These are phyloP conservation scores for Pandemis corylana DNA, from an alignment of 2,888 invertebrate genomes.

Conservation along the genomic window DNA sequence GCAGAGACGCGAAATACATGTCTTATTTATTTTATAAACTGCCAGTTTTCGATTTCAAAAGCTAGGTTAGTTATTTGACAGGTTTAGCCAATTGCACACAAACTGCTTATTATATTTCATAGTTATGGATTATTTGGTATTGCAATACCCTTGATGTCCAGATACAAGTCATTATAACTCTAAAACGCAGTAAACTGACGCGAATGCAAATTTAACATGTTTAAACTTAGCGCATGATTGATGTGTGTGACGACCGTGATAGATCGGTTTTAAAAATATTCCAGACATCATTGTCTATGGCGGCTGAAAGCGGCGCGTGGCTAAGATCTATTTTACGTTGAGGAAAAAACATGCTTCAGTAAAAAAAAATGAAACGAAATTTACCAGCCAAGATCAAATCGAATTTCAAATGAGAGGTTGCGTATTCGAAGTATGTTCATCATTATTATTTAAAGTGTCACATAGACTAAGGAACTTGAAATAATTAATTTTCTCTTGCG, in stretches of 20 bases:
- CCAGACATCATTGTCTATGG: conserved; percentile 21
- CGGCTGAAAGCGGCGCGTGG: background rate
- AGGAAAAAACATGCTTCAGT: background rate
- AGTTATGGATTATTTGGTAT: too few species aligned
- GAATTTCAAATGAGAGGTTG: background rate
- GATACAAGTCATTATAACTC: background rate
- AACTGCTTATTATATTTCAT: too few species aligned
- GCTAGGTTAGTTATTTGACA: background rate
- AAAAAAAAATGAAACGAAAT: background rate
- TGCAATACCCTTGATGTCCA: too few species aligned
- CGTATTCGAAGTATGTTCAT: background rate
- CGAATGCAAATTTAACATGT: conserved; percentile 26
- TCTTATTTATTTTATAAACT: conserved; percentile 22
- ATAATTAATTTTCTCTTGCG: too few species aligned
- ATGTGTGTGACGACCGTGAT: conserved; percentile 26
- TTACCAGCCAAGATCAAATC: background rate
- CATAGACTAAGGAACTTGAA: too few species aligned
- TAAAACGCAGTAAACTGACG: conserved; percentile 29
- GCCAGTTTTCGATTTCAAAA: conserved; percentile 17
- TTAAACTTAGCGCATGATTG: conserved; percentile 30
- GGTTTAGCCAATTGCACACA: too few species aligned
- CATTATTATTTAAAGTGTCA: too few species aligned
- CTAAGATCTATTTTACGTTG: background rate
- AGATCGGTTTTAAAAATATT: conserved; percentile 32
- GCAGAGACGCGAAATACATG: conserved; percentile 24